Conservation (phyloP, 2,797 vertebrate genomes). For the Xerus rutilus region DNA sequence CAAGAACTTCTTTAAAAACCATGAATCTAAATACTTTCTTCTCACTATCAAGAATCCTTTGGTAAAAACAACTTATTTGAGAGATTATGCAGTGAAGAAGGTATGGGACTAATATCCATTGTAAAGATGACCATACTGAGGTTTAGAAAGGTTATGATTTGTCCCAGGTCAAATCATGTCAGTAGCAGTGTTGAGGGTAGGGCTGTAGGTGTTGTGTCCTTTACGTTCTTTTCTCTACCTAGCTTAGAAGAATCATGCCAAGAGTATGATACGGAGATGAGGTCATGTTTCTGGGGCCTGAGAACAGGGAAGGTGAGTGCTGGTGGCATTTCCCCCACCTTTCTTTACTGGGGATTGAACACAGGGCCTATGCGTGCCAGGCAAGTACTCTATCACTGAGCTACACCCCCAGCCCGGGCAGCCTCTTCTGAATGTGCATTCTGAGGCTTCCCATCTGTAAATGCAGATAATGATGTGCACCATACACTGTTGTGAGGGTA, state of each 20-base stretch:
- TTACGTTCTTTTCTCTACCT: not conserved
- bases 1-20: not conserved
- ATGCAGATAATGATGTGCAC: not conserved
- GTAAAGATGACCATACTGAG: not conserved
- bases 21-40: not conserved
- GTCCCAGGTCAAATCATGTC: too few species aligned
- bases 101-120: too few species aligned
- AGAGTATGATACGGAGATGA: not conserved
- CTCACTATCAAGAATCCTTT: not conserved
- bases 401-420: too few species aligned
- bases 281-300: not conserved
- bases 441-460: not conserved
- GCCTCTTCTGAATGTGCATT: not conserved
- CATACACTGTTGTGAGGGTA: not conserved
- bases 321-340: accelerated
- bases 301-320: not conserved
- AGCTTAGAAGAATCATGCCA: not conserved
- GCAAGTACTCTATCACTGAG: not conserved
- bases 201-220: not conserved
- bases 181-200: not conserved
- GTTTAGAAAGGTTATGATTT: not conserved
- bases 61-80: not conserved
- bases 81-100: not conserved
- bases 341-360: not conserved
- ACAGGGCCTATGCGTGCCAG: too few species aligned